These are phyloP conservation scores for Chelmon rostratus DNA, from an alignment of 2,797 vertebrate species.

Conservation along the genomic window DNA sequence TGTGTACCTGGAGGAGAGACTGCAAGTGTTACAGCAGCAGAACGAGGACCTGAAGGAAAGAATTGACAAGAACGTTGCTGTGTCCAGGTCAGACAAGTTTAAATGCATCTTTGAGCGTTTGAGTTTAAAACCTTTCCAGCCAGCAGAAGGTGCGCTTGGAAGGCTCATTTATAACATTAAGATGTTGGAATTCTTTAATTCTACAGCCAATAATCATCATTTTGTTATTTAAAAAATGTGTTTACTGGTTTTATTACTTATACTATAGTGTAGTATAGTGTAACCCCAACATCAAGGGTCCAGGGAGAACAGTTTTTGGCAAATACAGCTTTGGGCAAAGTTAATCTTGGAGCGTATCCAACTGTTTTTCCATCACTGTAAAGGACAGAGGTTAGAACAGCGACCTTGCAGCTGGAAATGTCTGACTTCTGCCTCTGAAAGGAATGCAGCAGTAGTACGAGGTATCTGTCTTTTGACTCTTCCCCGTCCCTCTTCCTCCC, in stretches of 20 bases:
- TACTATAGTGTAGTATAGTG: not conserved
- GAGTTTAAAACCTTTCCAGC: not conserved
- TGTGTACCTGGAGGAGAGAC: slow-evolving; percentile 93
- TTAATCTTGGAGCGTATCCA: not conserved
- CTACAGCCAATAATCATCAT: not conserved
- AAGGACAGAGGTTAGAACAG: not conserved
- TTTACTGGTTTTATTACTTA: too few relatives aligned
- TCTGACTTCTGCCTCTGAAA: not conserved
- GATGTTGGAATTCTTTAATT: not conserved
- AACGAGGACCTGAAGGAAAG: slow-evolving; percentile 96
- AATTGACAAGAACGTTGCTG: slow-evolving; percentile 93
- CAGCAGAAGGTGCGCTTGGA: not conserved
- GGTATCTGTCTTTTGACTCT: not conserved
- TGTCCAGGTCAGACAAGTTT: slow-evolving; percentile 89
- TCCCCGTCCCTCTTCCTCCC: not conserved
- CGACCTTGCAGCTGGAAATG: not conserved
- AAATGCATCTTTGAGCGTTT: not conserved
- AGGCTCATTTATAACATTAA: not conserved
- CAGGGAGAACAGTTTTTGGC: not conserved
- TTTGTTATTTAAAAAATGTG: not conserved
- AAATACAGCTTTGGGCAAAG: not conserved
- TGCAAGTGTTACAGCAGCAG: slow-evolving; percentile 96
- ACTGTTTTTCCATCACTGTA: not conserved
- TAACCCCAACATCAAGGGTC: not conserved
- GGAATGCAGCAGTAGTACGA: not conserved